Evolutionary conservation across 2,888 invertebrate species (phyloP).

Genomic region (Drosophila crucigera): DNA sequence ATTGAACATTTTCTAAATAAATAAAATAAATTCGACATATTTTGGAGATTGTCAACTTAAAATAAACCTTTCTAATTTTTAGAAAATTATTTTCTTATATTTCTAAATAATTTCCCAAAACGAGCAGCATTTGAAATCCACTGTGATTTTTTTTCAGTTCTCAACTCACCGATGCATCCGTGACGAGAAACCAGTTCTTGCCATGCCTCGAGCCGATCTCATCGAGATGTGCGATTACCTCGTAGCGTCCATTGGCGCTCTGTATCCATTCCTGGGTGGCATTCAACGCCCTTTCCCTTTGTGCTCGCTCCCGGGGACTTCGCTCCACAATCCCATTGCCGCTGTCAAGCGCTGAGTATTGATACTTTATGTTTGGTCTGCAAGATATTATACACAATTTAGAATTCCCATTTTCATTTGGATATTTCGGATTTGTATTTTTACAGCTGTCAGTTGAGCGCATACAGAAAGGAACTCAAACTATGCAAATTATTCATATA

Average conservation of each 20-base stretch:
- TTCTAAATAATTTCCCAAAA: no score
- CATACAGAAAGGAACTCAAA: conserved; percentile 54
- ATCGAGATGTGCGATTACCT: conserved; percentile 91
- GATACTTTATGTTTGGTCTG: conserved; percentile 85
- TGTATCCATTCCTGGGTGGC: conserved; percentile 87
- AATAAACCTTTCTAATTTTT: no score
- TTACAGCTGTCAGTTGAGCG: conserved; percentile 30
- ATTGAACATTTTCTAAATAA: no score
- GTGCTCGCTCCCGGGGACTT: conserved; percentile 88
- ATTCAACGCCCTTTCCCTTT: conserved; percentile 88
- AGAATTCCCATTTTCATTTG: background rate
- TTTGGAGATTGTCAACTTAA: no score
- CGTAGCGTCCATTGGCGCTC: conserved; percentile 90
- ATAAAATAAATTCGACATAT: no score
- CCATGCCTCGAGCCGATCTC: conserved; percentile 93
- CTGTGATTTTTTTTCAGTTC: background rate
- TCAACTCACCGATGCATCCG: conserved; percentile 89
- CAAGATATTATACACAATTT: conserved; percentile 31
- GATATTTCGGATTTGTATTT: background rate
- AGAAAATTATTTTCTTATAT: no score
- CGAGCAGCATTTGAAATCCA: background rate
- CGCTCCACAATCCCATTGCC: conserved; percentile 87
- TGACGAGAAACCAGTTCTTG: conserved; percentile 96
- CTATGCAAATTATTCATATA: conserved; percentile 41
- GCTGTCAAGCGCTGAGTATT: conserved; percentile 89